phyloP scores from a whole-genome alignment of 2,888 invertebrate genomes.

The Drosophila ezoana region DNA sequence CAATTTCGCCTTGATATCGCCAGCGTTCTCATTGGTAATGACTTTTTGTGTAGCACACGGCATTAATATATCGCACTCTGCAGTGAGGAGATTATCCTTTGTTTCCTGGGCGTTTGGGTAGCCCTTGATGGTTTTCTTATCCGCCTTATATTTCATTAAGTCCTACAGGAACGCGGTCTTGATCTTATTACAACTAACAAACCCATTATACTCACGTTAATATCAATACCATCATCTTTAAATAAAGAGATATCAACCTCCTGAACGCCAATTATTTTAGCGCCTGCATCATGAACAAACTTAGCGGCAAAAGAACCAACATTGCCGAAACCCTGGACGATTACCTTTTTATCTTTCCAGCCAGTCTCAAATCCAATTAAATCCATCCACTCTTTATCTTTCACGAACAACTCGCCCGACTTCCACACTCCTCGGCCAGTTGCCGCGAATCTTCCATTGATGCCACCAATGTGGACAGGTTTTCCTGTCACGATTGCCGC shows the following conservation, averaged over 20 bases:
- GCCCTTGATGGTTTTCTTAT: constrained; percentile 94
- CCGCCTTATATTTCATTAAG: constrained; percentile 90
- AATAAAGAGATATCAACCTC: constrained; percentile 95
- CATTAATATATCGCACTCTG: constrained; percentile 97
- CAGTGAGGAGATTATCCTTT: constrained; percentile 93
- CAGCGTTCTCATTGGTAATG: constrained; percentile 95
- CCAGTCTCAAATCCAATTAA: constrained; percentile 96
- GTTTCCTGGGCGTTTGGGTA: constrained; percentile 96
- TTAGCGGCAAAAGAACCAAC: constrained; percentile 98
- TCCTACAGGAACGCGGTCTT: constrained; percentile 85
- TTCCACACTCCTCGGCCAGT: constrained; percentile 98
- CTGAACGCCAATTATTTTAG: constrained; percentile 95
- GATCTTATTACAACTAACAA: background rate
- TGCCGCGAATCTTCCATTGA: constrained; percentile 98
- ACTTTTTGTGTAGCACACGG: constrained; percentile 98
- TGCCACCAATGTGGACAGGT: constrained; percentile 98
- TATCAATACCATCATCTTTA: constrained; percentile 95
- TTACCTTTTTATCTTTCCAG: constrained; percentile 98
- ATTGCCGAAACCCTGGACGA: constrained; percentile 98
- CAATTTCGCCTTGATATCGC: constrained; percentile 94
- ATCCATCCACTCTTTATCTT: constrained; percentile 97
- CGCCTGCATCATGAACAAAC: constrained; percentile 96
- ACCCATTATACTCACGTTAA: constrained; percentile 57
- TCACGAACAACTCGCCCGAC: constrained; percentile 96
- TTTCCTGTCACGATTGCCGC: constrained; percentile 99